Percentiles rank a stretch among this genome's conserved stretches.
Evolutionary conservation across 2,113 vertebrate species (phyloP).

Genomic region (western clawed frog (Xenopus tropicalis)): UCB_Xtro_10.0 CM004450.2:52618501-52619000

Average conservation of each 20-base stretch:
- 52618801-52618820: slow-evolving; percentile 46
- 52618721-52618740: slow-evolving; percentile 59
- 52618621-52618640: slow-evolving; percentile 58
- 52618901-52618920: not conserved
- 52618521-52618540: slow-evolving; percentile 52
- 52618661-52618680: slow-evolving; percentile 11
- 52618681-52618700: not conserved
- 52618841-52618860: not conserved
- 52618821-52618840: slow-evolving; percentile 44
- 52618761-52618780: slow-evolving; percentile 50
- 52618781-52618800: slow-evolving; percentile 56
- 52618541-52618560: slow-evolving; percentile 18
- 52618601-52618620: slow-evolving; percentile 50
- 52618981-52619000: too few species aligned
- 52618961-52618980: too few species aligned
- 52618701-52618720: slow-evolving; percentile 24
- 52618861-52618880: not conserved
- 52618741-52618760: slow-evolving; percentile 49
- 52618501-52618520: slow-evolving; percentile 57
- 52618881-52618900: not conserved
- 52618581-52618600: too few species aligned
- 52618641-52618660: not conserved
- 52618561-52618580: too few species aligned
- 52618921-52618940: too few species aligned
- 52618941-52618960: too few species aligned